phyloP scores from a whole-genome alignment of 2,888 invertebrate genomes.

The Diloba caeruleocephala region DNA sequence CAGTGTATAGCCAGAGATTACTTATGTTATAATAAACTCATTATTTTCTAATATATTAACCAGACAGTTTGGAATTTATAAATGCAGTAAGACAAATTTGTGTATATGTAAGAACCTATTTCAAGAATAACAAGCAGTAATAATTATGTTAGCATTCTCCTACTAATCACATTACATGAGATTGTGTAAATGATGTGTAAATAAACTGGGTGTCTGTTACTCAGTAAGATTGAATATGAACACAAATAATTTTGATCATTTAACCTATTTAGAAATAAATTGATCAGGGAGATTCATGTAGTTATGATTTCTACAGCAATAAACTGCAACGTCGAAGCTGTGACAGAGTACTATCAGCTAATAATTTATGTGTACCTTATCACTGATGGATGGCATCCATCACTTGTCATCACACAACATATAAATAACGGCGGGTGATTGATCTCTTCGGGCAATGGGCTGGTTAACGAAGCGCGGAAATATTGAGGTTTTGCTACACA shows the following conservation, averaged over 20 bases:
- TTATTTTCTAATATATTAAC: too few species aligned
- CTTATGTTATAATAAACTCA: too few species aligned
- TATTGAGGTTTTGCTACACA: conserved; percentile 64
- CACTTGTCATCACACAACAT: conserved; percentile 57
- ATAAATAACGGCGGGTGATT: conserved; percentile 61
- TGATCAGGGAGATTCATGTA: conserved; percentile 14
- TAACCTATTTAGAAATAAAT: not conserved
- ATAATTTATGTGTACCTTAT: conserved; percentile 42
- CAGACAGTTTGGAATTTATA: too few species aligned
- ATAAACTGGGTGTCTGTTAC: not conserved
- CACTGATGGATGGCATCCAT: conserved; percentile 52
- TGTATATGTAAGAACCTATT: not conserved
- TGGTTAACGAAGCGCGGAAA: conserved; percentile 52
- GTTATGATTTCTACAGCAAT: conserved; percentile 11
- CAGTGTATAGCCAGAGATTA: too few species aligned
- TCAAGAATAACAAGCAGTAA: conserved; percentile 1
- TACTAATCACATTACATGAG: conserved; percentile 16
- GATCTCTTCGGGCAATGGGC: conserved; percentile 48
- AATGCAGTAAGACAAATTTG: too few species aligned
- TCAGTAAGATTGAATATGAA: not conserved
- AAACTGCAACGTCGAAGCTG: conserved; percentile 22
- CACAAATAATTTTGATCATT: not conserved
- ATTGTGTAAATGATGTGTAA: conserved; percentile 18
- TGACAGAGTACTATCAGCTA: conserved; percentile 19
- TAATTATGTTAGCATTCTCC: conserved; percentile 20